Percentiles rank a stretch among this genome's conserved stretches.
These are phyloP conservation scores for Pangasianodon gigas DNA, from an alignment of 2,113 vertebrate species.

Conservation along the genomic window DNA sequence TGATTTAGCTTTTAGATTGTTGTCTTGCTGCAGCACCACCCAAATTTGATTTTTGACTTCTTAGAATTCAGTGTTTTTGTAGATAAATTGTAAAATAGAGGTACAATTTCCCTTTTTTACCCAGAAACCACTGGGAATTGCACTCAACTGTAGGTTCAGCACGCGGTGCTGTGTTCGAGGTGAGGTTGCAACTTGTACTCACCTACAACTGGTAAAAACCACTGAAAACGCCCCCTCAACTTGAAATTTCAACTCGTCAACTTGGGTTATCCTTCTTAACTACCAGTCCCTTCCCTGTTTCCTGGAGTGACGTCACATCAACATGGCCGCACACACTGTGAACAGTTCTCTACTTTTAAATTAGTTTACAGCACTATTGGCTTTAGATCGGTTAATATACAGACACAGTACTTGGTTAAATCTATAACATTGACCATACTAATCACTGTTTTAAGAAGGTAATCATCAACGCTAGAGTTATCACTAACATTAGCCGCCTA, in stretches of 20 bases:
- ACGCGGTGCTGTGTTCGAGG: neutral
- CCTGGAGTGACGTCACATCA: neutral
- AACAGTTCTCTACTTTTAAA: neutral
- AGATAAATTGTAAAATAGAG: neutral
- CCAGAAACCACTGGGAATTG: neutral
- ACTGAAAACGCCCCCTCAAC: neutral
- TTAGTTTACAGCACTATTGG: neutral
- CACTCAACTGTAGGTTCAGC: neutral
- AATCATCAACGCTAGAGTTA: neutral
- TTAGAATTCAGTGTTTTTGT: neutral
- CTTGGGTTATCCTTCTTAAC: neutral
- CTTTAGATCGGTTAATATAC: neutral
- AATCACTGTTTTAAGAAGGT: neutral
- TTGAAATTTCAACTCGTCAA: neutral
- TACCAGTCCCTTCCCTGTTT: neutral
- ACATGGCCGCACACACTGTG: neutral
- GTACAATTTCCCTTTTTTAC: neutral
- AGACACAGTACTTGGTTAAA: neutral
- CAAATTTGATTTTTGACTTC: neutral
- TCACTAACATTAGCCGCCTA: neutral
- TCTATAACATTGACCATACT: neutral
- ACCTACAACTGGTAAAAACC: neutral
- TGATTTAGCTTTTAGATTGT: neutral
- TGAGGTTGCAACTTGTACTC: neutral
- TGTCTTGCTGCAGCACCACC: neutral